Conservation (phyloP, 2,113 vertebrate genomes). For the Alethe diademata region DNA sequence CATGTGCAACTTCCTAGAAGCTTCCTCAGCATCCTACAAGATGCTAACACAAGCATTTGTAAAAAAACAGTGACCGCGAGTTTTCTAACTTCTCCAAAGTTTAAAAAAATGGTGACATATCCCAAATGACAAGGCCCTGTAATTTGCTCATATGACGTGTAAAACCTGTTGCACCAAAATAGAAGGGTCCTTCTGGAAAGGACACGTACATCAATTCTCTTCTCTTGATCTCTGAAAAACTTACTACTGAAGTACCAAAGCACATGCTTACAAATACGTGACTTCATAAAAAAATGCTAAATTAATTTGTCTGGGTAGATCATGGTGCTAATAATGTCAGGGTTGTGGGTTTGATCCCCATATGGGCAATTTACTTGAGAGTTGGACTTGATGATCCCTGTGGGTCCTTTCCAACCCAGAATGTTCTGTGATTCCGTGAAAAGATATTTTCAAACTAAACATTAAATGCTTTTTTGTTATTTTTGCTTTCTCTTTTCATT, state of each 20-base stretch:
- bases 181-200: not conserved
- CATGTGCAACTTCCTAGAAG: not conserved
- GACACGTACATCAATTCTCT: not conserved
- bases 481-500: not conserved
- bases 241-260: not conserved
- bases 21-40: not conserved
- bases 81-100: not conserved
- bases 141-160: not conserved
- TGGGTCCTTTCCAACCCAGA: not conserved
- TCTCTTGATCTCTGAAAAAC: not conserved
- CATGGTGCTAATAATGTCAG: not conserved
- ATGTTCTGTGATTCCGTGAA: not conserved
- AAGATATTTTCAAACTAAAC: not conserved
- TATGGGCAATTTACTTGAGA: not conserved
- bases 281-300: not conserved
- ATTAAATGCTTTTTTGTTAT: not conserved
- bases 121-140: not conserved
- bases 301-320: not conserved
- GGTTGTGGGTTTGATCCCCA: not conserved
- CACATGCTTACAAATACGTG: not conserved
- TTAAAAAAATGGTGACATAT: not conserved
- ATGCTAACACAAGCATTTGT: not conserved
- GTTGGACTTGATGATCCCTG: not conserved
- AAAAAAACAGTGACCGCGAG: not conserved
- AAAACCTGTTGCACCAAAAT: not conserved